A percentile compares a stretch with the other conserved stretches of the same genome.
Conservation (phyloP, 23 tunicate species). For the Trididemnum clinides region DNA sequence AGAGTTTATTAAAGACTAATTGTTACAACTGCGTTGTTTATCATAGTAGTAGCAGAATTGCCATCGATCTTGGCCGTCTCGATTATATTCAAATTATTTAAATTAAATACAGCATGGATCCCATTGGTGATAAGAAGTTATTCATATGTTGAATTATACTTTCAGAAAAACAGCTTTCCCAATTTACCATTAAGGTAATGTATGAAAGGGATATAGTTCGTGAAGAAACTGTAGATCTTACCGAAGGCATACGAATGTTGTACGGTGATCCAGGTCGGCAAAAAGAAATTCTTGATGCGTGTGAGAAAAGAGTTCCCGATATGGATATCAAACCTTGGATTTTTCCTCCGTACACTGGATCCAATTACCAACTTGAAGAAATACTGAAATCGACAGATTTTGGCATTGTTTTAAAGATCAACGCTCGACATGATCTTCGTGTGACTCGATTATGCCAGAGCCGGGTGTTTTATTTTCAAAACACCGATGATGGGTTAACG, state of each 20-base stretch:
- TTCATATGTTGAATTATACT: no score
- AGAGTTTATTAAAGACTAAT: no score
- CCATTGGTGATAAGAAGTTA: no score
- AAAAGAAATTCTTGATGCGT: conserved; percentile 19
- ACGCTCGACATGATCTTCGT: background rate
- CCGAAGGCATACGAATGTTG: conserved; percentile 1
- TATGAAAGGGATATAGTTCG: background rate
- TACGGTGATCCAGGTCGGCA: background rate
- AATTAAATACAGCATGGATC: no score
- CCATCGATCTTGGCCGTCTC: no score
- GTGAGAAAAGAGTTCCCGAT: background rate
- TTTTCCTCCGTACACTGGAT: conserved; percentile 7
- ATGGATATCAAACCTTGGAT: background rate
- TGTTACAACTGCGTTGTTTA: no score
- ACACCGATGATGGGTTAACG: background rate
- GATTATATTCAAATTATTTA: no score
- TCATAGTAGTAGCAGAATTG: no score
- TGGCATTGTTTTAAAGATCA: conserved; percentile 26
- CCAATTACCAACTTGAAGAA: background rate
- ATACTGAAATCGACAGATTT: conserved; percentile 29
- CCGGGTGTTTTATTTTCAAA: conserved; percentile 28
- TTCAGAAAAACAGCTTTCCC: conserved; percentile 11
- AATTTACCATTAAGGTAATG: background rate
- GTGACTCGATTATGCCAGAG: conserved; percentile 31
- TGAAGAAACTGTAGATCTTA: background rate